These are phyloP conservation scores for Panulirus ornatus DNA, from an alignment of 1,140 invertebrate genomes.

Conservation along the genomic window DNA sequence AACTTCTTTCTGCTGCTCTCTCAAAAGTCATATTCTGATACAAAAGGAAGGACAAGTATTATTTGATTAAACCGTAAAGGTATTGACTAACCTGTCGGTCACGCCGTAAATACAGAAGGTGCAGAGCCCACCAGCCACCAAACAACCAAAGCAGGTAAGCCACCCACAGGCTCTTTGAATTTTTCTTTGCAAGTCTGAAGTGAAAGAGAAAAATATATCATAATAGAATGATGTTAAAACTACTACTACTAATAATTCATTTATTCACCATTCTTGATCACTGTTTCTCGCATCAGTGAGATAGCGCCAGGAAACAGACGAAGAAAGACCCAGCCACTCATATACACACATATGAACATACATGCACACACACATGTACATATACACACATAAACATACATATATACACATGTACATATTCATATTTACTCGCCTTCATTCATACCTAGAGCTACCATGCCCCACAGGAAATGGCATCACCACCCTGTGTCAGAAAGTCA, in stretches of 20 bases:
- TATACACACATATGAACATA: no score
- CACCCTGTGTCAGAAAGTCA: no score
- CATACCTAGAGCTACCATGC: no score
- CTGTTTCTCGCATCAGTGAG: no score
- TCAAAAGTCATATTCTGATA: neutral
- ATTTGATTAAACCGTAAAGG: neutral
- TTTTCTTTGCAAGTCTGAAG: constrained; percentile 4
- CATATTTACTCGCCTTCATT: no score
- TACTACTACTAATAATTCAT: neutral
- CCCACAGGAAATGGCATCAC: no score
- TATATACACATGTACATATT: no score
- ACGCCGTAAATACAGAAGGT: constrained; percentile 80
- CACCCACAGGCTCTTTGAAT: constrained; percentile 67
- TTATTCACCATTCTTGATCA: no score
- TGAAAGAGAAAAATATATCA: neutral
- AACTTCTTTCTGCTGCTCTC: neutral
- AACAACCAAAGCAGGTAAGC: constrained; percentile 80
- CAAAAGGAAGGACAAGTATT: neutral
- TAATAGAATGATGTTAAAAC: neutral
- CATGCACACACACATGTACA: no score
- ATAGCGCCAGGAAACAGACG: no score
- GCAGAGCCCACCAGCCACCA: constrained; percentile 79
- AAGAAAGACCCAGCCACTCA: no score
- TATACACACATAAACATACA: no score
- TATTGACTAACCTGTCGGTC: constrained; percentile 78